Base-by-base conservation (phyloP, 2,888 invertebrate species). In the Apamea epomidion region DNA sequence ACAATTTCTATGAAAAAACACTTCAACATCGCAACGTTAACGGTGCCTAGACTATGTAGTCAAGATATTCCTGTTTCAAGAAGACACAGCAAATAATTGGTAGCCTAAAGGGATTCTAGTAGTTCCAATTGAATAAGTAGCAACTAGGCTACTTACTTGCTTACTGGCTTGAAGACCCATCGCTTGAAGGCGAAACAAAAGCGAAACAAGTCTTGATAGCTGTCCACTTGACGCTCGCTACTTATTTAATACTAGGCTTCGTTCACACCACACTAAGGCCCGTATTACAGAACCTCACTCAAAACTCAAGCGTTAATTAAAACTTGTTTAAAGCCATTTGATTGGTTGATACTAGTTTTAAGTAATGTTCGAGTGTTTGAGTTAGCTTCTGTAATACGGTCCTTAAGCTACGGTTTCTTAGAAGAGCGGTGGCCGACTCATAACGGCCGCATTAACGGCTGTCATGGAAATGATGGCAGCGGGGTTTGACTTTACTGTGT, bases 71-170 rank as follows among this genome's bases (percentile, higher is more conserved):
- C 58, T 58, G 78, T 78, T 80, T 48, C 32, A 60, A 78, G 72
- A 67, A 67, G 60, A n/a, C n/a, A 14, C 42, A 29, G 58, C 6
- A 21, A 64, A 83, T 83, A 54, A 74, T 73, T 51, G 32, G 29
- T 69, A 58, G 58, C 77, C 77, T 60, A 29, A 64, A 83, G 84
- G 71, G 71, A 25, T 65, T 60, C n/a, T 32, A 65, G 77, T 68
- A 18, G 37, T 69, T 83, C 1, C 51, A 83, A 78, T 87, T 84
- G 78, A 84, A 87, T 78, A 83, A 84, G 74, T 68, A 83, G 42
- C 25, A 16, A 32, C 65, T 67, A 1, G 32, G 1, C n/a, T 21
- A 67, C 32, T 51, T 54, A 68, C 51, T 81, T 60, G 42, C 68
- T 45, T 37, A 51, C 67, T 83, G 74, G 71, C 67, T 74, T 68